These are phyloP conservation scores for Bombylius major DNA, from an alignment of 2,888 invertebrate genomes.

Conservation along the genomic window DNA sequence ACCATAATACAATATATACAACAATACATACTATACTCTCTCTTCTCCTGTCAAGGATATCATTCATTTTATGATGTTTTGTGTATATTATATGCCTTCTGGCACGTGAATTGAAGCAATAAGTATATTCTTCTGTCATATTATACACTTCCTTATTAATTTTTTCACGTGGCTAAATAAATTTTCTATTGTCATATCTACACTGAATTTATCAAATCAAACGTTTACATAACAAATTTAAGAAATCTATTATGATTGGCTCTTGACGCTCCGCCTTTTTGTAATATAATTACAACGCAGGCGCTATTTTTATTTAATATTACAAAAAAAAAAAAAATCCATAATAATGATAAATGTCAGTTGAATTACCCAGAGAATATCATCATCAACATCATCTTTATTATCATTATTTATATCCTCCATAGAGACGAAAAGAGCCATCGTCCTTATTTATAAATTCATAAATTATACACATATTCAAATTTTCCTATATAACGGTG, in stretches of 20 bases:
- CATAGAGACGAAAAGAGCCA: neutral
- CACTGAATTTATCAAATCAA: conserved; percentile 13
- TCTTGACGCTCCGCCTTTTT: conserved; percentile 19
- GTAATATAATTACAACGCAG: conserved; percentile 35
- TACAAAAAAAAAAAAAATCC: neutral
- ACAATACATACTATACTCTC: too few species aligned
- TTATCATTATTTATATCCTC: neutral
- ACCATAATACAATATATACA: too few species aligned
- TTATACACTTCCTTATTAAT: neutral
- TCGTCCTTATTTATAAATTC: neutral
- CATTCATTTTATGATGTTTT: too few species aligned
- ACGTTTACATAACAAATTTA: conserved; percentile 14
- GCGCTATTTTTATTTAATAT: conserved; percentile 19
- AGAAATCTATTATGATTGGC: conserved; percentile 20
- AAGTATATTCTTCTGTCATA: neutral
- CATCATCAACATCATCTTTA: too few species aligned
- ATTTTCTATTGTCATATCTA: conserved; percentile 17
- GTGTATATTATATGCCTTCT: neutral
- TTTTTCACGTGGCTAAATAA: conserved; percentile 17
- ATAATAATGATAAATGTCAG: too few species aligned
- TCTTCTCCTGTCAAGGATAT: too few species aligned
- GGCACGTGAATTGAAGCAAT: neutral
- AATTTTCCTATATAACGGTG: neutral
- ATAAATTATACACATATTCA: neutral
- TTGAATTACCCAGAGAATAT: too few species aligned